Evolutionary conservation across 2,888 invertebrate species (phyloP), one percentile per base, ranked within the genome.

Genomic region (Lasius fuliginosus): DNA sequence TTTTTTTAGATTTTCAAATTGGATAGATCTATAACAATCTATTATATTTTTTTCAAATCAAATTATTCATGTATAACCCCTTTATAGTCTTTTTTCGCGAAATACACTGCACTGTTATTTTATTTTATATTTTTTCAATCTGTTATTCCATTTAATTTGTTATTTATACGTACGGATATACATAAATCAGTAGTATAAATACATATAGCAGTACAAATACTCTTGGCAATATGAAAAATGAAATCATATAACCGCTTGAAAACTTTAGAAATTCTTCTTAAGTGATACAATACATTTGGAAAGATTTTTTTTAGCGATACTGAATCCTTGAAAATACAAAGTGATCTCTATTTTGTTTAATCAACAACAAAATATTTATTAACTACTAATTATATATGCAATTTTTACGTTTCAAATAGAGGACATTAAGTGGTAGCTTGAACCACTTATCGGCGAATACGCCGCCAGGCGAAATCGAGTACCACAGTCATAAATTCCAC

Each of bases 401-500:
- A 68, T 27, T 56, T 40, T 56, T 40, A 40, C 12, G 12, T 68
- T 4, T 3, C 23, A 68, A 68, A 53, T 36, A 68, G 18, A 40
- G 1, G 18, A 5, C 8, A 36, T 53, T 18, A 40, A 12, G 18
- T 8, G 1, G 56, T 36, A 53, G 6, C 69, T 4, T n/a, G 30
- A 42, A 62, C n/a, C 27, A 23, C 30, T 76, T 69, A 58, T 69
- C 73, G 27, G 27, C 58, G 18, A 71, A 60, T 71, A 15, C 30
- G 46, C 40, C 71, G 58, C 36, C 33, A 12, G 23, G n/a, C 73
- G 18, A 73, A 71, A 73, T 73, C 36, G 73, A 60, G 60, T 73
- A 62, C 2, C 73, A 62, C 46, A n/a, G 27, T 11, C 46, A 73
- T 73, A 81, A 81, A 81, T 73, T 79, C 23, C 36, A 71, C 36